Percentiles rank a stretch among this genome's conserved stretches.
Conservation (phyloP, 2,797 vertebrate species). For the Crenichthys baileyi region DNA sequence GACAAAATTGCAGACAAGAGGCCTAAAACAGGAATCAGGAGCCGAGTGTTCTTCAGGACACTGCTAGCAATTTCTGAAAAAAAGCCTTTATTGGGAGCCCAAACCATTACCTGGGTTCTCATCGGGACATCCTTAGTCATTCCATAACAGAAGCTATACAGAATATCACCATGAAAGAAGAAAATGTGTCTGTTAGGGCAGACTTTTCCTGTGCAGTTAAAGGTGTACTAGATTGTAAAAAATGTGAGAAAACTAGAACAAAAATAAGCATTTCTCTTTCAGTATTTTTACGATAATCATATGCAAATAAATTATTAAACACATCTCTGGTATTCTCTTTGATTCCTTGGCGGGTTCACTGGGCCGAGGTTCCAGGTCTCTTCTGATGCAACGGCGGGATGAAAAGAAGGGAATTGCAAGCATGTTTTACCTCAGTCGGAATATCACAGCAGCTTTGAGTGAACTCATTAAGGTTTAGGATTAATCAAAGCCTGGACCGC, state of each 20-base stretch:
- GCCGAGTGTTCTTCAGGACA: background rate
- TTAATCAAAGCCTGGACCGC: conserved; percentile 66
- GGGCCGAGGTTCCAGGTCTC: conserved; percentile 66
- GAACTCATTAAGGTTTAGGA: conserved; percentile 74
- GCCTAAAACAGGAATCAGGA: background rate
- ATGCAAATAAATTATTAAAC: conserved; percentile 85
- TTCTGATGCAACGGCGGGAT: conserved; percentile 54
- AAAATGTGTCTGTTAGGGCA: conserved; percentile 70
- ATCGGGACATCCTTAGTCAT: conserved; percentile 36
- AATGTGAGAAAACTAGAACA: conserved; percentile 67
- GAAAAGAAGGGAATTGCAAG: conserved; percentile 62
- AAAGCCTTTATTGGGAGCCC: background rate
- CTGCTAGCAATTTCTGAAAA: background rate
- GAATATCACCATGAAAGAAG: conserved; percentile 64
- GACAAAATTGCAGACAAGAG: background rate
- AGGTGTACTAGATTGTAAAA: conserved; percentile 78
- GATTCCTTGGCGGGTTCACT: conserved; percentile 71
- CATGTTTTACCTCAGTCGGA: conserved; percentile 62
- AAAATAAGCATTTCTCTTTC: conserved; percentile 81
- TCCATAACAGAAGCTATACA: conserved; percentile 62
- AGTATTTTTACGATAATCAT: conserved; percentile 84
- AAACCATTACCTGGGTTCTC: background rate
- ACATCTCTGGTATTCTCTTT: conserved; percentile 78
- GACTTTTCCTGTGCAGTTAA: conserved; percentile 76
- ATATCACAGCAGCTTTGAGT: conserved; percentile 67